Conservation (phyloP, 2,113 vertebrate genomes). For the Murina feae region DNA sequence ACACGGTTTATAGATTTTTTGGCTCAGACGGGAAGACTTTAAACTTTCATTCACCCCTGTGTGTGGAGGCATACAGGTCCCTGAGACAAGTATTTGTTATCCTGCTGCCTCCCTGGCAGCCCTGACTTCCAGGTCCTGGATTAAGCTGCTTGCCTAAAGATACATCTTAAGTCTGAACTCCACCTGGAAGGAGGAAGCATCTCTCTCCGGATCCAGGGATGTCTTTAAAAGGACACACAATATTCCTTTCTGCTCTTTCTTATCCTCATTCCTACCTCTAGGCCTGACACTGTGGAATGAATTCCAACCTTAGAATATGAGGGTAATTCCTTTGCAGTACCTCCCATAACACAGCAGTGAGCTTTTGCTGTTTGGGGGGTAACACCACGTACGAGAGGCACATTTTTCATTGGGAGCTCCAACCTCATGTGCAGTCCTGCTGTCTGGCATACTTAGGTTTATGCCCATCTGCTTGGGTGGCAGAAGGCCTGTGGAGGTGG, state of each 20-base stretch:
- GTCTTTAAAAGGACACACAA: background rate
- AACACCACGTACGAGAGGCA: background rate
- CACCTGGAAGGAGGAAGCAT: background rate
- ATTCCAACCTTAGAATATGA: background rate
- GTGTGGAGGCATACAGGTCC: background rate
- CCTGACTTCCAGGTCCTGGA: background rate
- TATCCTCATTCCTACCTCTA: background rate
- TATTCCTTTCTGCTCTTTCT: background rate
- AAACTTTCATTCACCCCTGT: background rate
- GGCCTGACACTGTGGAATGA: background rate
- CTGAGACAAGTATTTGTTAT: background rate
- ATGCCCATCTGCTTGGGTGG: slow-evolving; percentile 49
- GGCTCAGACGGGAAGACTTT: background rate
- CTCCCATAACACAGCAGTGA: background rate
- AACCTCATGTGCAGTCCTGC: background rate
- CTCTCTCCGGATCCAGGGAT: background rate
- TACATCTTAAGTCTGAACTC: background rate
- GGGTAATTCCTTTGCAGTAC: background rate
- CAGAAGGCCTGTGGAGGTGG: background rate
- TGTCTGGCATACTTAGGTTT: background rate
- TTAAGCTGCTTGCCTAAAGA: background rate
- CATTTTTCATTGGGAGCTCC: background rate
- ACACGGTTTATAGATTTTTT: background rate
- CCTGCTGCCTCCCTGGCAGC: background rate
- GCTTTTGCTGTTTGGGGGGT: background rate